Percentiles rank a stretch among this genome's conserved stretches.
Evolutionary conservation across 1,140 invertebrate genomes (phyloP).

Genomic region (Telenomus remus): DNA sequence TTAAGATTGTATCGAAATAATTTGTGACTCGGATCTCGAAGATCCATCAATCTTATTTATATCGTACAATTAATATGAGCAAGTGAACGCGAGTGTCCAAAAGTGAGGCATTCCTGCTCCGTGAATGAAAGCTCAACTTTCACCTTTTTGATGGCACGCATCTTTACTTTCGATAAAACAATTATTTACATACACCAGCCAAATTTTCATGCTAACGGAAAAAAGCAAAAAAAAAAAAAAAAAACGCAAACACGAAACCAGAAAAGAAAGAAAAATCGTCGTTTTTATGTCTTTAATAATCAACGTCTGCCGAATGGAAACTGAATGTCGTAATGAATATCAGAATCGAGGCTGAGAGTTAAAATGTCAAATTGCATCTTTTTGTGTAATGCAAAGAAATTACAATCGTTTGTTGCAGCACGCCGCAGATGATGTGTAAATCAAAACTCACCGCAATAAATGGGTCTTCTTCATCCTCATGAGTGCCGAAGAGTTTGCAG

Average conservation of each 20-base stretch:
- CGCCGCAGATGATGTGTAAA: background rate
- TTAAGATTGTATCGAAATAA: no score
- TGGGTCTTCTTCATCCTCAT: slow-evolving; percentile 50
- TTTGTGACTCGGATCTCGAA: no score
- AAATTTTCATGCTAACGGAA: no score
- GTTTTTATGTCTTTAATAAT: background rate
- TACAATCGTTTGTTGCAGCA: background rate
- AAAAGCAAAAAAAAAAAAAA: no score
- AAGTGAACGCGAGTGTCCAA: slow-evolving; percentile 5
- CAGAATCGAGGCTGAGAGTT: no score
- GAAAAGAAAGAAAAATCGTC: background rate
- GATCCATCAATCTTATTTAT: no score
- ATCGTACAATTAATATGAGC: background rate
- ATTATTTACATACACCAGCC: no score
- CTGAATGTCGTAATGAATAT: no score
- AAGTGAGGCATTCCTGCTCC: slow-evolving; percentile 35
- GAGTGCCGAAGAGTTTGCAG: slow-evolving; percentile 15
- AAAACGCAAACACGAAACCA: no score
- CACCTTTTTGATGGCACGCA: slow-evolving; percentile 17
- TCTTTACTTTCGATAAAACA: background rate
- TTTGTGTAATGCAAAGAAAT: background rate
- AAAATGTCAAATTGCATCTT: background rate
- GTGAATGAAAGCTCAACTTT: slow-evolving; percentile 42
- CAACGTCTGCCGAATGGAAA: background rate
- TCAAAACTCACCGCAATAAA: slow-evolving; percentile 42